Evolutionary conservation across 2,797 vertebrate genomes (phyloP).

Genomic region (Pyrrhura leucotis): DNA sequence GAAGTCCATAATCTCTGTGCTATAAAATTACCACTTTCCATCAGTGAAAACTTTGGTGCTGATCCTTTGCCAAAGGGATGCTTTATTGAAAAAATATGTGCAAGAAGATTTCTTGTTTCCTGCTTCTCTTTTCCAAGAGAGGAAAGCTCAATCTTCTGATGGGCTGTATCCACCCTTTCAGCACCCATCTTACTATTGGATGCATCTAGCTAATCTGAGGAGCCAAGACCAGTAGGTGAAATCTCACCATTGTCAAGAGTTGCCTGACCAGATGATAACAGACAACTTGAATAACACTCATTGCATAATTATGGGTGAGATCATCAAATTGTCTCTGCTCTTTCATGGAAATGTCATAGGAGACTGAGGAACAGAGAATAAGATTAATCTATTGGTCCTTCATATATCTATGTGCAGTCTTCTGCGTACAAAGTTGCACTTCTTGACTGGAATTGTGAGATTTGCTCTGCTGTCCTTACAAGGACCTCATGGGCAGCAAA

Average conservation of each 20-base stretch:
- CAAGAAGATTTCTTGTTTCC: not conserved
- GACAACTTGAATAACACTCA: not conserved
- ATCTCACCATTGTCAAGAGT: not conserved
- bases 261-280: not conserved
- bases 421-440: not conserved
- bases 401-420: rapidly evolving
- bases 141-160: not conserved
- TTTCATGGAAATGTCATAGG: not conserved
- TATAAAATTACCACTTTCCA: not conserved
- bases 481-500: not conserved
- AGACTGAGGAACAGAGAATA: not conserved
- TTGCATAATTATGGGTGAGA: not conserved
- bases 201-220: not conserved
- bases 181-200: not conserved
- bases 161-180: not conserved
- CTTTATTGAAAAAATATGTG: not conserved
- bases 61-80: not conserved
- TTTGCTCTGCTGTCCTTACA: not conserved
- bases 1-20: not conserved
- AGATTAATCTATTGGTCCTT: not conserved
- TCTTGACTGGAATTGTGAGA: not conserved
- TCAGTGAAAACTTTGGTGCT: not conserved
- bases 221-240: not conserved
- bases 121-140: not conserved
- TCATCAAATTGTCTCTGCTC: not conserved